Base-by-base conservation (phyloP, 2,888 invertebrate species). In the Tetragonula carbonaria region DNA sequence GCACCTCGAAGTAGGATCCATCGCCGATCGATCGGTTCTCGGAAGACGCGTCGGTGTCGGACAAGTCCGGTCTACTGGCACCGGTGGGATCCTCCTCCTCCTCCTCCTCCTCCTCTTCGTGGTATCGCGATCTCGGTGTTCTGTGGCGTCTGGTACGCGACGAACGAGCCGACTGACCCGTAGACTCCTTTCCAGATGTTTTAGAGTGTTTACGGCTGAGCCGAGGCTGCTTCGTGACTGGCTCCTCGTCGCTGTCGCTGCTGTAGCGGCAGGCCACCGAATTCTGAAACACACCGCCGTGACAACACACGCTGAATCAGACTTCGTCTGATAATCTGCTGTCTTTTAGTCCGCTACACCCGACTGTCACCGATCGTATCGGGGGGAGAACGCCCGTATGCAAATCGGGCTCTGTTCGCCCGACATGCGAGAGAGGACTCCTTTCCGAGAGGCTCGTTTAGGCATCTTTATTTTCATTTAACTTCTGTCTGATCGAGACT, bases 221-320 rank as follows among this genome's bases (percentile, higher is more conserved):
- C 80, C 97, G 95, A n/a, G 97, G 97, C 92, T 97, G 96, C 93
- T 97, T 97, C 86, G 96, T 95, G 76, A 96, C 96, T 73, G 97
- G 97, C 92, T 97, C 97, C 95, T 97, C 97, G 96, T 97, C 97
- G 92, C 96, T 95, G 93, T 97, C 96, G 83, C 96, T 96, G 80
- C 96, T 96, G 91, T 95, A 93, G 91, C 95, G 95, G 80, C 95
- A 95, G 90, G 95, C 94, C 83, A 94, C 92, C 75, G 95, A 95
- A 92, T 95, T 96, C 97, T 97, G 96, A 79, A 96, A 95, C 85
- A 95, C 84, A 92, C 74, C 86, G 89, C 74, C 86, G 89, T 8
- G 8, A 3, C 33, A 53, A 51, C 68, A 51, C 68, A 66, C 45
- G 72, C 67, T 74, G 68, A 77, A 84, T 83, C 76, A 59, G 51